Evolutionary conservation across 2,797 vertebrate genomes (phyloP).

Genomic region (Sebastes kiyomatsui): DNA sequence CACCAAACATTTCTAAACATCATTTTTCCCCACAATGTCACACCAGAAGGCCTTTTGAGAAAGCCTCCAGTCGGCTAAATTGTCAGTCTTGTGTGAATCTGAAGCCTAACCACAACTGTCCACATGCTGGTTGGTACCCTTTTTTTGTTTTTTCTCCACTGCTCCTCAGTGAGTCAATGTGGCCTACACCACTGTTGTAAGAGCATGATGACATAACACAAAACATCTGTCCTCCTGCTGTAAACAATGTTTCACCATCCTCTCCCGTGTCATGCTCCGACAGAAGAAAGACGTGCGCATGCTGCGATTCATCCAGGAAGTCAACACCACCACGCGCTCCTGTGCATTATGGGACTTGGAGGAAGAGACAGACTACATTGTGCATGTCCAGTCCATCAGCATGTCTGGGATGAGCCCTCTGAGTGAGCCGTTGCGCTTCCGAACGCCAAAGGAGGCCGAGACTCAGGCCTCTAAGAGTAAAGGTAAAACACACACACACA

Average conservation of each 20-base stretch:
- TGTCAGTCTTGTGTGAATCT: neutral
- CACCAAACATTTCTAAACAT: neutral
- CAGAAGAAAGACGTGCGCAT: conserved; percentile 96
- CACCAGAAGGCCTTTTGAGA: neutral
- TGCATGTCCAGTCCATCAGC: conserved; percentile 95
- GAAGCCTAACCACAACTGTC: neutral
- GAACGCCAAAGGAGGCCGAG: conserved; percentile 92
- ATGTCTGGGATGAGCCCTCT: conserved; percentile 91
- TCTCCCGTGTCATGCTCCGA: conserved; percentile 1
- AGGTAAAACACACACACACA: conserved; percentile 50
- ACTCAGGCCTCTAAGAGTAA: conserved; percentile 92
- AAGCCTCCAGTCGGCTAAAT: neutral
- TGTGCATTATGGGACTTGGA: conserved; percentile 97
- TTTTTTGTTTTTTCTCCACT: neutral
- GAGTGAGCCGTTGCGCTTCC: conserved; percentile 93
- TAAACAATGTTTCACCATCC: neutral
- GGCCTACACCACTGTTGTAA: neutral
- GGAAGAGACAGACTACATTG: conserved; percentile 96
- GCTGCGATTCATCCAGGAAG: conserved; percentile 98
- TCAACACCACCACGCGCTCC: conserved; percentile 96
- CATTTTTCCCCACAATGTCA: neutral
- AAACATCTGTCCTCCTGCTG: neutral
- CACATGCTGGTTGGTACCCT: neutral
- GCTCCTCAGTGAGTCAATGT: neutral
- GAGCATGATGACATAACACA: neutral